Evolutionary conservation across 2,797 vertebrate genomes (phyloP).

Genomic region (Iguana delicatissima): DNA sequence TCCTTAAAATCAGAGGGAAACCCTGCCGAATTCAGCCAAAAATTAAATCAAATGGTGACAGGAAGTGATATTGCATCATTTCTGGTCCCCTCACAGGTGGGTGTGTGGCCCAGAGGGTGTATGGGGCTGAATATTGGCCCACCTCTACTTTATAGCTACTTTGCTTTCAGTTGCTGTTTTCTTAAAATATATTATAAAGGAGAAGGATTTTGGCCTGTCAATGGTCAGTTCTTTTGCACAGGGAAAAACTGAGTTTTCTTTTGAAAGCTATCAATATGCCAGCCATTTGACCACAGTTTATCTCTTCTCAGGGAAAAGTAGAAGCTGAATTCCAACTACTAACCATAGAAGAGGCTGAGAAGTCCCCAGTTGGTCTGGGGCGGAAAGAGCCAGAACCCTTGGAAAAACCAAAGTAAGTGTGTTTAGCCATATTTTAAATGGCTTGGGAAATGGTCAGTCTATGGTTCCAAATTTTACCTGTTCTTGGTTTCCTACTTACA

Average conservation of each 20-base stretch:
- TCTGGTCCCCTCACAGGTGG: too few species aligned
- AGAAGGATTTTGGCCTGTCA: background rate
- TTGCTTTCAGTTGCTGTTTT: background rate
- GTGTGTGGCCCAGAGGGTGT: too few species aligned
- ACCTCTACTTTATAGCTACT: background rate
- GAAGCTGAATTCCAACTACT: conserved; percentile 93
- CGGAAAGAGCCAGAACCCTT: conserved; percentile 92
- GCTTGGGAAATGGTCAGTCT: background rate
- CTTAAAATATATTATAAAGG: background rate
- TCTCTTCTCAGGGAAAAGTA: conserved; percentile 89
- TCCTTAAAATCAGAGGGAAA: too few species aligned
- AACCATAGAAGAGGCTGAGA: conserved; percentile 89
- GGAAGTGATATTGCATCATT: too few species aligned
- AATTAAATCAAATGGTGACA: too few species aligned
- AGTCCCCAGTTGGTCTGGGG: conserved; percentile 87
- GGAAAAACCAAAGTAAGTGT: conserved; percentile 92
- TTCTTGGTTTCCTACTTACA: background rate
- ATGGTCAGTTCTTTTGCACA: background rate
- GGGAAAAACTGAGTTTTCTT: background rate
- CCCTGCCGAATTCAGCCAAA: too few species aligned
- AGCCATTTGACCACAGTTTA: background rate
- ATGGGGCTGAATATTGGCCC: too few species aligned
- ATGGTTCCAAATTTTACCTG: background rate
- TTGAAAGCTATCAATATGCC: background rate
- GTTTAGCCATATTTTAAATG: background rate